Evolutionary conservation across 1,140 invertebrate genomes (phyloP).

Genomic region (Phymastichus coffea): DNA sequence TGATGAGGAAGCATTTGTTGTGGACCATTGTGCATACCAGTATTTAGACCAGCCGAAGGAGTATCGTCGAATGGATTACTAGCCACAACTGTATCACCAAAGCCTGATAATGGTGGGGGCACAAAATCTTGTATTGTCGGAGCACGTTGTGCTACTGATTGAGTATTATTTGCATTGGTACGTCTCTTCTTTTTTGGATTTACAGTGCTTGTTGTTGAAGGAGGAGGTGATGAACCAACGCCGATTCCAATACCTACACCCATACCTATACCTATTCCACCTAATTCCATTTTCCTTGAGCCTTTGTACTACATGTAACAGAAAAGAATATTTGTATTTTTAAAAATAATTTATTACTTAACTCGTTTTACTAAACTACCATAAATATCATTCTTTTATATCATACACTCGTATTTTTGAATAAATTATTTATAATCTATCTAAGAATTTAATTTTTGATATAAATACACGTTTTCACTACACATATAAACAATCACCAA

Average conservation of each 20-base stretch:
- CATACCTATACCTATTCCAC: slow-evolving; percentile 57
- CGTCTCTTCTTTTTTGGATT: slow-evolving; percentile 67
- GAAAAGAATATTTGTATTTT: no score
- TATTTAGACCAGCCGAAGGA: slow-evolving; percentile 63
- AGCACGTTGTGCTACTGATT: slow-evolving; percentile 56
- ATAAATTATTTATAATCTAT: no score
- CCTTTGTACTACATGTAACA: no score
- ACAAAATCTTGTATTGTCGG: slow-evolving; percentile 66
- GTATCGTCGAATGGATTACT: slow-evolving; percentile 96
- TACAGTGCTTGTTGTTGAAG: slow-evolving; percentile 55
- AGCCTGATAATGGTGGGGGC: slow-evolving; percentile 80
- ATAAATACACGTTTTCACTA: no score
- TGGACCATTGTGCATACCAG: slow-evolving; percentile 61
- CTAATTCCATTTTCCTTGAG: slow-evolving; percentile 57
- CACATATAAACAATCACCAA: no score
- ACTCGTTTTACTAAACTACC: no score
- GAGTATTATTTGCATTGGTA: slow-evolving; percentile 55
- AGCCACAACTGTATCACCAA: slow-evolving; percentile 90
- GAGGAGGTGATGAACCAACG: slow-evolving; percentile 53
- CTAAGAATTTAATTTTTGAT: no score
- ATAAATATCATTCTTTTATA: no score
- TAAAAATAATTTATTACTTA: no score
- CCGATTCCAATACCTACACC: slow-evolving; percentile 55
- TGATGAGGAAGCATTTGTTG: slow-evolving; percentile 57
- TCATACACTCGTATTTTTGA: no score